Evolutionary conservation across 1,140 invertebrate species (phyloP), one percentile per base, ranked within the genome.

Genomic region (Danaus melanippus): DNA sequence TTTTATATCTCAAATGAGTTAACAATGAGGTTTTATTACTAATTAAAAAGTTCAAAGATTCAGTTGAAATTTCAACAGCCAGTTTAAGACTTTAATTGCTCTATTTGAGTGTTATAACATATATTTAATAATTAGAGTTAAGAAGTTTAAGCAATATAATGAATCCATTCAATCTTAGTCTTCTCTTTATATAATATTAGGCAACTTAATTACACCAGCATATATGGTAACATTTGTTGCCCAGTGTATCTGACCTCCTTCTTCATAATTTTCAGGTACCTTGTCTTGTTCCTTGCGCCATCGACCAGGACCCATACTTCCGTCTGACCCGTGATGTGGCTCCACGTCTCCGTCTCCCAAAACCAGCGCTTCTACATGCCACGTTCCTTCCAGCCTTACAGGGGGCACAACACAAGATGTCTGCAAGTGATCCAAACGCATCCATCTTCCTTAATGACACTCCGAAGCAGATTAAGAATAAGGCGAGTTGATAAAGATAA

Each of bases 261-360:
- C 17, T 15, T 12, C 47, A 8, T 45, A n/a, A 51, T 32, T 56
- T 67, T 1, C 62, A 88, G 85, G 45, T 89, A 1, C 94, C 94
- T 6, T 98, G 97, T 76, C 88, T 99, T 1, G 98, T 99, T 63
- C 98, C 98, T 0, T 99, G 98, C 88, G 98, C 97, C 32, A 99
- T 99, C 71, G 98, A 99, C 90, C 98, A 99, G 90, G 98, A 99
- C 88, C 98, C 98, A 0, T 99, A 99, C 85, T 99, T 99, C 85
- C 90, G 98, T 54, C 98, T 99, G 97, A 97, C 97, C 0, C 90
- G 98, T 57, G 98, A 99, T 87, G 96, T 99, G 12, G 96, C 97
- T 0, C 97, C 97, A 0, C 91, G 92, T 55, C 86, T 99, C 10
- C 94, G 93, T 12, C 92, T 90, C 74, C 91, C 91, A 0, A 99